Evolutionary conservation across 2,113 vertebrate species (phyloP).

Genomic region (Zosterops borbonicus): DNA sequence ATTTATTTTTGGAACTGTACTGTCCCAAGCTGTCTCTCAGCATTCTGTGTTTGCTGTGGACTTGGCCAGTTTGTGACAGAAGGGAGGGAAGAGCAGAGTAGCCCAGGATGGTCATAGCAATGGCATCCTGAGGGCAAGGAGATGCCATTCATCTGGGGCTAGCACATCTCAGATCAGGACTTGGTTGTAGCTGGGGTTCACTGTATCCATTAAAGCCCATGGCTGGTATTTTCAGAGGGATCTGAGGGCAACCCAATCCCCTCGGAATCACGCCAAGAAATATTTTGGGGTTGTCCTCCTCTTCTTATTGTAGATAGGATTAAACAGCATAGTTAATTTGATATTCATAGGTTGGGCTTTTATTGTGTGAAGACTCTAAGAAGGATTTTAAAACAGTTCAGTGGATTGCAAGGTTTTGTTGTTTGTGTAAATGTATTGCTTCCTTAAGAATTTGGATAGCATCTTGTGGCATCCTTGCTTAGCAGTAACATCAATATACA

Average conservation of each 20-base stretch:
- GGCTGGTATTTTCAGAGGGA: neutral
- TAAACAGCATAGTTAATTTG: neutral
- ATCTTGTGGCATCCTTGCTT: neutral
- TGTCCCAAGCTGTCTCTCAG: neutral
- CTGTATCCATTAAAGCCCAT: neutral
- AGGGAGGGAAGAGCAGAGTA: neutral
- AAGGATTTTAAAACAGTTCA: neutral
- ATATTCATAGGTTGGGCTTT: neutral
- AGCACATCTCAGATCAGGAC: neutral
- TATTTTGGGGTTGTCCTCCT: neutral
- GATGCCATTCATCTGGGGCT: neutral
- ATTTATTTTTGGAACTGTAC: neutral
- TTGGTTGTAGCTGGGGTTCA: neutral
- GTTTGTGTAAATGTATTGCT: neutral
- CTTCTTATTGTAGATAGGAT: neutral
- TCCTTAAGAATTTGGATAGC: neutral
- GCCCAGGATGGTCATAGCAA: accelerated
- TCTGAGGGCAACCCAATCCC: neutral
- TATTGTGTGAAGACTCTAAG: neutral
- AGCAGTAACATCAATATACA: accelerated
- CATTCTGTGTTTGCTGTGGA: neutral
- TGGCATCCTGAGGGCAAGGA: neutral
- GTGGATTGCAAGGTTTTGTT: neutral
- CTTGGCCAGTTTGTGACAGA: neutral
- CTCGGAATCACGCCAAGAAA: neutral